Conservation (phyloP, 2,113 vertebrate species). For the Synodontis membranacea region DNA sequence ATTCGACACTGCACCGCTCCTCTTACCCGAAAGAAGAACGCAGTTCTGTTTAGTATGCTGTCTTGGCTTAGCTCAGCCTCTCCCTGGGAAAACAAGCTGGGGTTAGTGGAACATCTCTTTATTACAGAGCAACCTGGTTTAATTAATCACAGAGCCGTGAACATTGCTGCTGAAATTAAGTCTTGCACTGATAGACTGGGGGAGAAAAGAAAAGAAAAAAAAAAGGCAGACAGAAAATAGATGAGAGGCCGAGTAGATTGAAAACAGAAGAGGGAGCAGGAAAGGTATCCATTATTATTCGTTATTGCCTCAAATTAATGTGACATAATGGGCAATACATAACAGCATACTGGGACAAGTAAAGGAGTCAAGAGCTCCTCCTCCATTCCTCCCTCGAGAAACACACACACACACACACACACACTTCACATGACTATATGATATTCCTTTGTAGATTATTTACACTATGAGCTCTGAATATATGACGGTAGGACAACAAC, state of each 20-base stretch:
- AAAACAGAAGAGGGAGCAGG: background rate
- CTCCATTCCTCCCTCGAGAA: slow-evolving; percentile 40
- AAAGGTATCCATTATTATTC: background rate
- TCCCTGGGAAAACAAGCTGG: slow-evolving; percentile 47
- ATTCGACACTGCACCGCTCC: slow-evolving; percentile 12
- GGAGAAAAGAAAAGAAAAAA: background rate
- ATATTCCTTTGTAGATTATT: background rate
- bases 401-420: background rate
- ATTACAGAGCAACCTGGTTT: slow-evolving; percentile 46
- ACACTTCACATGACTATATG: background rate
- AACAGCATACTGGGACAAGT: slow-evolving; percentile 48
- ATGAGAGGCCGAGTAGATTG: background rate
- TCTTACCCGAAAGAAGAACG: slow-evolving; percentile 22
- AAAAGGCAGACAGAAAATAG: background rate
- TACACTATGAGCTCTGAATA: background rate
- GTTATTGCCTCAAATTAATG: background rate
- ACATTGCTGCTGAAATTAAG: slow-evolving; percentile 41
- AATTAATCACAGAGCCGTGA: slow-evolving; percentile 47
- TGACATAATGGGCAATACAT: slow-evolving; percentile 33
- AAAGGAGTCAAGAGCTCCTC: slow-evolving; percentile 47
- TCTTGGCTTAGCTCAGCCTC: slow-evolving; percentile 20
- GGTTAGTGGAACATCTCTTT: slow-evolving; percentile 52
- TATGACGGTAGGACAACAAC: background rate
- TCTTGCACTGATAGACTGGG: background rate
- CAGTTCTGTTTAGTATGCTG: slow-evolving; percentile 47